These are phyloP conservation scores for Scaptomyza montana DNA, from an alignment of 1,140 invertebrate genomes.

Conservation along the genomic window DNA sequence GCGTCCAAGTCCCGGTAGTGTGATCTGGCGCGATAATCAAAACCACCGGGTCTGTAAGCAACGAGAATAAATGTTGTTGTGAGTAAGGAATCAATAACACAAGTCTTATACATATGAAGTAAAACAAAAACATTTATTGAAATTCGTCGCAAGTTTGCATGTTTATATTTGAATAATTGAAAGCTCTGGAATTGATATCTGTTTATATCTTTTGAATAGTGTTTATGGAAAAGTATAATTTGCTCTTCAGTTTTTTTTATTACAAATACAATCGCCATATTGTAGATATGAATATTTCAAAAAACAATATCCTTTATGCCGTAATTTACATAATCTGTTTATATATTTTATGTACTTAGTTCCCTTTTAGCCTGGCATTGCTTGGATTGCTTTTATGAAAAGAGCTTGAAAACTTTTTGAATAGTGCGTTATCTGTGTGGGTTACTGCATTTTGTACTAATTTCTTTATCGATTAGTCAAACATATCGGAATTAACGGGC, in stretches of 20 bases:
- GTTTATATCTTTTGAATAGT: conserved; percentile 8
- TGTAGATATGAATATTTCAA: conserved; percentile 24
- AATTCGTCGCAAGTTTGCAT: conserved; percentile 3
- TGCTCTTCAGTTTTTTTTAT: conserved; percentile 3
- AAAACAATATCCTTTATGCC: conserved; percentile 9
- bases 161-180: conserved; percentile 6
- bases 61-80: conserved; percentile 67
- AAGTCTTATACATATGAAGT: conserved; percentile 29
- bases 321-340: conserved; percentile 11
- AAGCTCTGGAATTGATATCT: conserved; percentile 1
- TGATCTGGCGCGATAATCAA: conserved; percentile 92
- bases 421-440: conserved; percentile 30
- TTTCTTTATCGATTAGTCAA: conserved; percentile 73
- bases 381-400: conserved; percentile 57
- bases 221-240: background rate
- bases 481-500: conserved; percentile 83
- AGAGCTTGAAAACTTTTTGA: conserved; percentile 45
- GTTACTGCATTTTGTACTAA: conserved; percentile 43
- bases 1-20: conserved; percentile 96
- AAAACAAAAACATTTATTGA: conserved; percentile 37
- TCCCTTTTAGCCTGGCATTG: conserved; percentile 34
- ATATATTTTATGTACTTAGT: conserved; percentile 20
- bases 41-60: conserved; percentile 87
- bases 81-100: conserved; percentile 30
- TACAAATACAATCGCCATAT: conserved; percentile 47